Evolutionary conservation across 2,888 invertebrate species (phyloP).

Genomic region (Polymixis flavicincta): DNA sequence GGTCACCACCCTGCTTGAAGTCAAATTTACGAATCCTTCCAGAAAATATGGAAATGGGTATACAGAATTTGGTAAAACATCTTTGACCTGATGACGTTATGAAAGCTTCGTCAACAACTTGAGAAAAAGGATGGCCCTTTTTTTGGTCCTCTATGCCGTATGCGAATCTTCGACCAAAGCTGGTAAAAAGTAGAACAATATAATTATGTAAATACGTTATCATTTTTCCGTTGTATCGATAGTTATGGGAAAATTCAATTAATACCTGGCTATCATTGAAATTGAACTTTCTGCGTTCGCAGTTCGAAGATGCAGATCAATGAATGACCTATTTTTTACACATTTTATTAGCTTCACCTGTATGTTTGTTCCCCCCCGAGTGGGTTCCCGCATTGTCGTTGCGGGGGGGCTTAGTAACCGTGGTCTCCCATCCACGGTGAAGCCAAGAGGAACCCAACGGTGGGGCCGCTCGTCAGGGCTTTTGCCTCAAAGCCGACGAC

Average conservation of each 20-base stretch:
- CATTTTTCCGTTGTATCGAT: not conserved
- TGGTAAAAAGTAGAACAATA: not conserved
- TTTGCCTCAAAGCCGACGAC: too few relatives aligned
- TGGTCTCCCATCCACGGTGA: too few relatives aligned
- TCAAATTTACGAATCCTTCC: not conserved
- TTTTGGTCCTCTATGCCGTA: not conserved
- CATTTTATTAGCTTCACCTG: too few relatives aligned
- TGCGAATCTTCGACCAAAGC: not conserved
- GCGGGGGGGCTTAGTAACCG: too few relatives aligned
- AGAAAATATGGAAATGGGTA: not conserved
- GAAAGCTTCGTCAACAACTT: too few relatives aligned
- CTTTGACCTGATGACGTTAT: too few relatives aligned
- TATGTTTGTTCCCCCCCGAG: too few relatives aligned
- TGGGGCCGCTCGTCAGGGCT: too few relatives aligned
- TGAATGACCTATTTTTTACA: too few relatives aligned
- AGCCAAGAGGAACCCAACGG: too few relatives aligned
- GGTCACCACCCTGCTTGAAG: too few relatives aligned
- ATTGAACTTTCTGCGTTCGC: not conserved
- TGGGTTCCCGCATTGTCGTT: too few relatives aligned
- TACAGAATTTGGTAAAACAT: not conserved
- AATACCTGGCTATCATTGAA: not conserved
- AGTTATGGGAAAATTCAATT: not conserved
- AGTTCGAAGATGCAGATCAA: not conserved
- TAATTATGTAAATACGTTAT: not conserved
- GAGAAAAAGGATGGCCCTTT: not conserved